Evolutionary conservation across 1,140 invertebrate genomes (phyloP).

Genomic region (Macrobrachium nipponense): DNA sequence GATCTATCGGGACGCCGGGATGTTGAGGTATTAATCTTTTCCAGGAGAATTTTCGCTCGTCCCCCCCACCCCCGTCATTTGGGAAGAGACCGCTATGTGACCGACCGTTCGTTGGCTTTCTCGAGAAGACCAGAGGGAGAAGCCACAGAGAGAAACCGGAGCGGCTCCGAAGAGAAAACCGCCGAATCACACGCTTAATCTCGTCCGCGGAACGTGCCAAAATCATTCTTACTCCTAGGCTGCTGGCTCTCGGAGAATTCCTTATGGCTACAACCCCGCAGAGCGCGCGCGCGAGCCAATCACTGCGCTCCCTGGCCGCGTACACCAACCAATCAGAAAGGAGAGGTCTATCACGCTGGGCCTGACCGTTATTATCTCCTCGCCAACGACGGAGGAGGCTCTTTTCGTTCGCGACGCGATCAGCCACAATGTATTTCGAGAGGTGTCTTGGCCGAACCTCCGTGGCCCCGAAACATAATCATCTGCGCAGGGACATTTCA

Average conservation of each 20-base stretch:
- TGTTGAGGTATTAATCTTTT: no score
- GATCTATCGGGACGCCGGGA: no score
- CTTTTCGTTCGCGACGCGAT: not conserved
- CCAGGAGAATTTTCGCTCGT: no score
- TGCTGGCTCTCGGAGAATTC: no score
- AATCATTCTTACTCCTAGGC: no score
- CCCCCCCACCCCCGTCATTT: no score
- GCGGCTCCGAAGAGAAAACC: not conserved
- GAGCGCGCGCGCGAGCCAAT: no score
- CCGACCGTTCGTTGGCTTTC: no score
- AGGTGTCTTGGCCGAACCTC: not conserved
- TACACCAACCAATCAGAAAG: constrained; percentile 4
- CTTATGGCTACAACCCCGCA: no score
- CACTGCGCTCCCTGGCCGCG: not conserved
- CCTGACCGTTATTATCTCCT: not conserved
- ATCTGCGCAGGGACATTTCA: constrained; percentile 35
- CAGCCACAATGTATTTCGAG: not conserved
- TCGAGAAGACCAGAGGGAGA: not conserved
- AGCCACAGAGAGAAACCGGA: not conserved
- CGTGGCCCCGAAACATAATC: not conserved
- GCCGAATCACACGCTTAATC: no score
- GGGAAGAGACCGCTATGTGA: no score
- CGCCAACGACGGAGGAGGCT: not conserved
- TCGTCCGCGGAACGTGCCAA: no score
- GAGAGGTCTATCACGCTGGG: not conserved